Percentiles rank a stretch among this genome's conserved stretches.
Conservation (phyloP, 2,113 vertebrate species). For the Columbina picui region DNA sequence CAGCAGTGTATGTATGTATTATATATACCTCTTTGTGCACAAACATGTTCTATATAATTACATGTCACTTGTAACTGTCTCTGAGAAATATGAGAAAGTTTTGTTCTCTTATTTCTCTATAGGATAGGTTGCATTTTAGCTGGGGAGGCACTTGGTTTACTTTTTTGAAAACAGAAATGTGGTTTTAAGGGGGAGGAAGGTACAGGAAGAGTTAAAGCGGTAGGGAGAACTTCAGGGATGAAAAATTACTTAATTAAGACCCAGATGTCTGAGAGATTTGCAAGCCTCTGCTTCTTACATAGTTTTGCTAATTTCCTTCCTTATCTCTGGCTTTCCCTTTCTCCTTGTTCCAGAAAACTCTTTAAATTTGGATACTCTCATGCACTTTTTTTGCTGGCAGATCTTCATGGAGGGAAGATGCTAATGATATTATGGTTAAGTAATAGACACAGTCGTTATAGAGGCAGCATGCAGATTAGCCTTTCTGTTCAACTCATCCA, state of each 20-base stretch:
- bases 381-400: neutral
- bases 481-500: conserved; percentile 14
- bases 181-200: neutral
- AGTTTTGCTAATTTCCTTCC: conserved; percentile 42
- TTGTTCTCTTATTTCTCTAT: neutral
- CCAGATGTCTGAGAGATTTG: conserved; percentile 55
- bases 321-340: conserved; percentile 52
- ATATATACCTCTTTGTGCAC: neutral
- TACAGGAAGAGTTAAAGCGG: neutral
- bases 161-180: neutral
- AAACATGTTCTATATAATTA: neutral
- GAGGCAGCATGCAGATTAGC: neutral
- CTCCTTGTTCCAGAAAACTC: conserved; percentile 16
- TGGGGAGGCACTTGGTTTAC: neutral
- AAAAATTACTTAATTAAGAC: conserved; percentile 51
- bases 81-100: neutral
- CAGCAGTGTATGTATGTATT: neutral
- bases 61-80: neutral
- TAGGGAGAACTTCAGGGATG: neutral
- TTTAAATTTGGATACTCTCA: neutral
- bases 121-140: neutral
- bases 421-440: neutral
- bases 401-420: neutral
- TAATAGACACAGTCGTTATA: neutral
- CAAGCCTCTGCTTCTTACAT: conserved; percentile 39